Evolutionary conservation across 2,888 invertebrate species (phyloP), one percentile per base, ranked within the genome.

Genomic region (Pinctada fucata): DNA sequence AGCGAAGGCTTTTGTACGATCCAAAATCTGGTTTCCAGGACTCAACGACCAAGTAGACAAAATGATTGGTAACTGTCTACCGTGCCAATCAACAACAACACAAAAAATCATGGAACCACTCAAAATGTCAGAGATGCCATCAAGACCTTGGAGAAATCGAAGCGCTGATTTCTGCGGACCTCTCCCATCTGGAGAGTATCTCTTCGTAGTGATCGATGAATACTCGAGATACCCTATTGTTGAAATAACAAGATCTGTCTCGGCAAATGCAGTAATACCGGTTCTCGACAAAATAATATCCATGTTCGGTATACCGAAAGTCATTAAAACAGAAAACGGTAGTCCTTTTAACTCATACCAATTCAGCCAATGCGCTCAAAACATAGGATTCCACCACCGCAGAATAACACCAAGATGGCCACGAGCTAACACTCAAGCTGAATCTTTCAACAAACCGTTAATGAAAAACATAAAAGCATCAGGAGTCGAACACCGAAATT

Each of bases 11-110:
- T 80, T 81, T 5, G 51, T 84, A 4, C 79, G 83, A 3, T 78
- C 79, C 4, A 87, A 85, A 74, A 83, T 88, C 0, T 88, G 81
- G 85, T 88, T 87, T 76, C 83, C 82, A 58, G 78, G 80, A 3
- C 80, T 87, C 0, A 79, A 83, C 64, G 76, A 65, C 4, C 16
- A 66, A 63, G 83, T 83, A 3, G 83, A 85, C n/a, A 52, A 64
- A 13, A n/a, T 58, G 2, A 68, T 79, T 5, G 75, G 76, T n/a
- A 64, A 73, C 13, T 81, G 81, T 73, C 58, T 80, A 6, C 68
- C 82, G 1, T 83, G 83, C 68, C 78, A 79, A 51, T 45, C 70
- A 13, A 10, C 58, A 2, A 78, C 66, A 52, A n/a, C 50, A 49
- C 6, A 13, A 2, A 65, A 66, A 45, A 64, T n/a, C 10, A 16